A percentile compares a stretch with the other conserved stretches of the same genome.
Conservation (phyloP, 2,888 invertebrate species). For the Parascotia fuliginaria region DNA sequence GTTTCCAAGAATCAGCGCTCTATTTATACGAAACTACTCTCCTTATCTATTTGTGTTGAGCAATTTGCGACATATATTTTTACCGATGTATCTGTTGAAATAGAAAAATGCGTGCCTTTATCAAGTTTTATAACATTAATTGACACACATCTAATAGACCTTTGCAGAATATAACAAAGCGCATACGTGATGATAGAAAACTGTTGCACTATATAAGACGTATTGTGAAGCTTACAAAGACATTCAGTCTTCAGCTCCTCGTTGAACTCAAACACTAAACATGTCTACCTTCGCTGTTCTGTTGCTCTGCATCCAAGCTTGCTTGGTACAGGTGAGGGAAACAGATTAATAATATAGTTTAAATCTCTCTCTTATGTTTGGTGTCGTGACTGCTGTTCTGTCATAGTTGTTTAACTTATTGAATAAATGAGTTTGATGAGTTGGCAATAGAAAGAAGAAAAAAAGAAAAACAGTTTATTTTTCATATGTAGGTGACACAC, state of each 20-base stretch:
- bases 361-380: too few species aligned
- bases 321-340: slow-evolving; percentile 31
- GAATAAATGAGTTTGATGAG: too few species aligned
- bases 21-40: slow-evolving; percentile 10
- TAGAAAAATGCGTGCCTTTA: slow-evolving; percentile 12
- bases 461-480: too few species aligned
- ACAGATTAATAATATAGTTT: too few species aligned
- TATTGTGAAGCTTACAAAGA: neutral
- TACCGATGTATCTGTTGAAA: slow-evolving; percentile 11
- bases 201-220: neutral
- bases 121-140: neutral
- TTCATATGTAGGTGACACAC: too few species aligned
- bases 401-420: too few species aligned
- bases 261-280: slow-evolving; percentile 8
- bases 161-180: neutral
- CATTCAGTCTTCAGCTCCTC: slow-evolving; percentile 6
- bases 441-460: too few species aligned
- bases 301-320: slow-evolving; percentile 34
- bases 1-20: slow-evolving; percentile 8
- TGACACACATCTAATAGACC: neutral
- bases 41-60: slow-evolving; percentile 16
- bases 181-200: neutral
- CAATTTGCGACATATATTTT: slow-evolving; percentile 19
- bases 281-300: slow-evolving; percentile 29
- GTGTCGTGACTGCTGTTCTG: too few species aligned